Percentiles rank a stretch among this genome's conserved stretches.
Evolutionary conservation across 2,113 vertebrate genomes (phyloP).

Genomic region (Halichoeres trimaculatus): DNA sequence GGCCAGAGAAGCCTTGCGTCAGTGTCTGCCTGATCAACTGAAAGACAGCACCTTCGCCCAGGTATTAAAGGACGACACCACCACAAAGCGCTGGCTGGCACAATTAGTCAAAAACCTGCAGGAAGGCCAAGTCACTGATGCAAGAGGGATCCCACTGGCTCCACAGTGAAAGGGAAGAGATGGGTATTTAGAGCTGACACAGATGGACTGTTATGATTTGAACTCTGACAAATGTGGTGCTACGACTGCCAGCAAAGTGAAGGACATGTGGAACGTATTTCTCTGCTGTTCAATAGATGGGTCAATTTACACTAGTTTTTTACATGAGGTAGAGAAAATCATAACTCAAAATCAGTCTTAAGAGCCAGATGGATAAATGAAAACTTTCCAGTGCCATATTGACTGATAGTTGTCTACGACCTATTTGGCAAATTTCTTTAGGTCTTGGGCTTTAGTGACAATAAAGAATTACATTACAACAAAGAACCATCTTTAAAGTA

Average conservation of each 20-base stretch:
- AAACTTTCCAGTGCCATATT: slow-evolving; percentile 14
- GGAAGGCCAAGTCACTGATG: slow-evolving; percentile 96
- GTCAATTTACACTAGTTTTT: slow-evolving; percentile 11
- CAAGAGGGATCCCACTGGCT: slow-evolving; percentile 93
- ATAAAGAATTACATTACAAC: neutral
- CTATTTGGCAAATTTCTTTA: no score
- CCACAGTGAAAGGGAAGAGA: slow-evolving; percentile 84
- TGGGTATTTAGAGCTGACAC: neutral
- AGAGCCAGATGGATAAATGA: neutral
- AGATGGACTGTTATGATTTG: slow-evolving; percentile 32
- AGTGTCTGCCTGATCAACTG: slow-evolving; percentile 98
- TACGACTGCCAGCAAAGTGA: slow-evolving; percentile 44
- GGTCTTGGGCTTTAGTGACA: no score
- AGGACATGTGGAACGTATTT: slow-evolving; percentile 14
- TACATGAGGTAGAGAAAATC: neutral
- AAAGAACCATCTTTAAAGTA: neutral
- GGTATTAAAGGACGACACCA: slow-evolving; percentile 98
- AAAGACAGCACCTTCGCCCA: slow-evolving; percentile 98
- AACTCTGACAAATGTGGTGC: slow-evolving; percentile 38
- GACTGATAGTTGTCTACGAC: neutral
- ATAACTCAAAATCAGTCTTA: neutral
- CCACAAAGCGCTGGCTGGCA: slow-evolving; percentile 98
- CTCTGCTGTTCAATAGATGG: slow-evolving; percentile 29
- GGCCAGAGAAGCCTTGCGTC: slow-evolving; percentile 97
- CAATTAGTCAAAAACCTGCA: slow-evolving; percentile 99